phyloP scores from a whole-genome alignment of 2,113 vertebrate species.

The Cathartes aura region DNA sequence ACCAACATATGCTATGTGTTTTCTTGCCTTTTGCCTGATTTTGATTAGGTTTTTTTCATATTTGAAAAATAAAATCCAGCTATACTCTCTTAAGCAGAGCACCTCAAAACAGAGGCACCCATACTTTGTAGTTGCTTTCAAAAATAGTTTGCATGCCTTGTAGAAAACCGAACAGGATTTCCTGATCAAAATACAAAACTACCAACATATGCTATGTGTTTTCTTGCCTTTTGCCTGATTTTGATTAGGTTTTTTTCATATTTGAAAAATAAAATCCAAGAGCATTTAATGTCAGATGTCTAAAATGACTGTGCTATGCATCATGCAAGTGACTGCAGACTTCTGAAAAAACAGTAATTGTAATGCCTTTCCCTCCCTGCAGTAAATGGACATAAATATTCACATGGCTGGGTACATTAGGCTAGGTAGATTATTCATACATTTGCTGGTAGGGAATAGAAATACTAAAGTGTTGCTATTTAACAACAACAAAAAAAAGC shows the following conservation, averaged over 20 bases:
- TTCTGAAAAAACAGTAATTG: neutral
- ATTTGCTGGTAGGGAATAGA: neutral
- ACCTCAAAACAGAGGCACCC: neutral
- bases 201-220: neutral
- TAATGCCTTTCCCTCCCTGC: neutral
- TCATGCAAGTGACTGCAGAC: neutral
- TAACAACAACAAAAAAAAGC: neutral
- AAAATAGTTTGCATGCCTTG: neutral
- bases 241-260: neutral
- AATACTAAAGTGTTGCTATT: neutral
- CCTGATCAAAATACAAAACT: neutral
- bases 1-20: neutral
- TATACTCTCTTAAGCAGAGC: neutral
- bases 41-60: neutral
- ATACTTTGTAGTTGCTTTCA: neutral
- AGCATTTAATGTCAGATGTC: neutral
- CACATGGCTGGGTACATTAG: neutral
- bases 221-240: neutral
- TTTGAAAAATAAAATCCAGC: neutral
- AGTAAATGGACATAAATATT: neutral
- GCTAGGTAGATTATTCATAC: neutral
- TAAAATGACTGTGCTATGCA: neutral
- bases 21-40: neutral
- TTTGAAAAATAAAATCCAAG: neutral
- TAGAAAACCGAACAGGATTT: neutral